phyloP scores from a whole-genome alignment of 2,113 vertebrate genomes.

The Eudyptes chrysolophus region DNA sequence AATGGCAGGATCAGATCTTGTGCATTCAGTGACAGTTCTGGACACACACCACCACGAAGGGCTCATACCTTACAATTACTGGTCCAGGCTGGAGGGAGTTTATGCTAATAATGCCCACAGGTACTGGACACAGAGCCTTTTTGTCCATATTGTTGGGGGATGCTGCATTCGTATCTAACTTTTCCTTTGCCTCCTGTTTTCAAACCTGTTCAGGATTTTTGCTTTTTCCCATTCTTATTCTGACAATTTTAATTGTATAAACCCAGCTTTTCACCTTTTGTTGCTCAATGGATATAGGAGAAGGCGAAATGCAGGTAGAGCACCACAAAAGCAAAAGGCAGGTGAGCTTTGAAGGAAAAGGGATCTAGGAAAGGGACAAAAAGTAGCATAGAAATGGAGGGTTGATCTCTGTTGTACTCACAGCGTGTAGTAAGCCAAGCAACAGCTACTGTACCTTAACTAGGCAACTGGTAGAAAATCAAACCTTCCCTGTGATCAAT shows the following conservation, averaged over 20 bases:
- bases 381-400: slow-evolving; percentile 55
- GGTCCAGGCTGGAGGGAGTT: background rate
- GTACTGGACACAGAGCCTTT: background rate
- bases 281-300: slow-evolving; percentile 25
- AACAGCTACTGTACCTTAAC: slow-evolving; percentile 66
- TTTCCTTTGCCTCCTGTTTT: slow-evolving; percentile 33
- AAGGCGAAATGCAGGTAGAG: slow-evolving; percentile 52
- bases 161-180: background rate
- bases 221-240: background rate
- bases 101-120: background rate
- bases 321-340: slow-evolving; percentile 60
- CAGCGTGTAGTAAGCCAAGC: slow-evolving; percentile 62
- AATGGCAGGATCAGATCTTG: background rate
- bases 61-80: background rate
- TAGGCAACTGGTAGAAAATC: slow-evolving; percentile 58
- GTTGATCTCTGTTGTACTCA: slow-evolving; percentile 66
- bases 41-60: background rate
- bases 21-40: rapidly evolving
- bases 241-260: slow-evolving; percentile 52
- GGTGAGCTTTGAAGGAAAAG: slow-evolving; percentile 65
- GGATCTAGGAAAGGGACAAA: slow-evolving; percentile 54
- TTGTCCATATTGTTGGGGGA: background rate
- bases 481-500: slow-evolving; percentile 64
- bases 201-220: background rate
- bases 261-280: slow-evolving; percentile 63